Conservation (phyloP, 2,888 invertebrate genomes). For the Hirtodrosophila trivittata region DNA sequence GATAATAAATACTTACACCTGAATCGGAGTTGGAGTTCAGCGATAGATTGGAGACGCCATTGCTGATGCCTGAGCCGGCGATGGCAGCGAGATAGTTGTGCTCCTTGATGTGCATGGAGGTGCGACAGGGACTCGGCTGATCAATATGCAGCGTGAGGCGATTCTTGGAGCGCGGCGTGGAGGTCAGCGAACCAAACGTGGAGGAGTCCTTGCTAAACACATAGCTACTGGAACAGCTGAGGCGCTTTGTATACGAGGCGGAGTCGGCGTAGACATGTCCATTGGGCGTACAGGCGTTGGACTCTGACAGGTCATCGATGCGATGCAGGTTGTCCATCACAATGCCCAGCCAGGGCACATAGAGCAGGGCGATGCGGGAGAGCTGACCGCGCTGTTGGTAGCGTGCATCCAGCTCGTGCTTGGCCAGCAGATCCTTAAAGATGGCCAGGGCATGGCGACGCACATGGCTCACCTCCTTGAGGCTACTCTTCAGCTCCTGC, state of each 20-base stretch:
- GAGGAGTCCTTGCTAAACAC: slow-evolving; percentile 85
- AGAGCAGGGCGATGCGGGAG: slow-evolving; percentile 93
- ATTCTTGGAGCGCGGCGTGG: slow-evolving; percentile 86
- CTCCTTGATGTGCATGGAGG: slow-evolving; percentile 91
- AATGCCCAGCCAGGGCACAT: slow-evolving; percentile 95
- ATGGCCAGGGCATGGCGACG: slow-evolving; percentile 91
- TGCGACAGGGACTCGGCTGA: slow-evolving; percentile 87
- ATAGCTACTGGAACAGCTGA: slow-evolving; percentile 86
- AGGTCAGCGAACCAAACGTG: slow-evolving; percentile 77
- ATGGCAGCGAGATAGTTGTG: slow-evolving; percentile 89
- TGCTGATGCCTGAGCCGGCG: slow-evolving; percentile 88
- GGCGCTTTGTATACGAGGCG: slow-evolving; percentile 84
- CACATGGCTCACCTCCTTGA: slow-evolving; percentile 93
- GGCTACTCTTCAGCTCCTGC: slow-evolving; percentile 93
- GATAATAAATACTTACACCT: slow-evolving; percentile 71
- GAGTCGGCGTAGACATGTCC: slow-evolving; percentile 83
- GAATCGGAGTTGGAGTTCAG: slow-evolving; percentile 88
- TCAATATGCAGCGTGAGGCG: slow-evolving; percentile 90
- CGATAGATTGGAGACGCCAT: slow-evolving; percentile 90
- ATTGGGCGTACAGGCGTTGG: slow-evolving; percentile 71
- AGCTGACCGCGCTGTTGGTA: slow-evolving; percentile 92
- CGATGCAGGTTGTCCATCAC: slow-evolving; percentile 94
- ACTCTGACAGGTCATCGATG: slow-evolving; percentile 85
- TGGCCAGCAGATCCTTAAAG: slow-evolving; percentile 93
- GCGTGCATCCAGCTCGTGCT: slow-evolving; percentile 96